Base-by-base conservation (phyloP, 2,888 invertebrate genomes). In the Drosophila leonis region DNA sequence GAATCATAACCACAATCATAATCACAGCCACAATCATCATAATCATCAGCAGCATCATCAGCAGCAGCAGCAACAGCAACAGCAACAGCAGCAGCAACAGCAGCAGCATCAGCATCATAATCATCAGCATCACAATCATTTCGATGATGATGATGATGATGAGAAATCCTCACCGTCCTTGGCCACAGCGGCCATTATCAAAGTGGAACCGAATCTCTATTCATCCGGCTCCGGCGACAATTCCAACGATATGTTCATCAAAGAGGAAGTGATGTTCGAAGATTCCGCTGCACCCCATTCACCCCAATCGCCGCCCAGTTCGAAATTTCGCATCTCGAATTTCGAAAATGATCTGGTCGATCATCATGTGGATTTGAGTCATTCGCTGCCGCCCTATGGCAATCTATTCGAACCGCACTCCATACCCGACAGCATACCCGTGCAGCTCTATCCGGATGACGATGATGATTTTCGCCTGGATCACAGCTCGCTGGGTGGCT, bases 231-330 rank as follows among this genome's bases (percentile, higher is more conserved):
- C 92, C 51, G 92, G 91, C 70, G 92, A 92, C 75, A 92, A 92
- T 75, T 92, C 92, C 74, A 92, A 92, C 80, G 92, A 92, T 70
- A 92, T 92, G 92, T 91, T 92, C 80, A 92, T 92, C 66, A 92
- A 92, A 65, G 92, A 92, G 78, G 92, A 92, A 72, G 91, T 92
- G 5, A 90, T 92, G 86, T 92, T 92, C 44, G 92, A 92, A 70
- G 92, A 92, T 65, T 91, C 92, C 39, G 90, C 90, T 2, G 92
- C 92, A 44, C 90, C 91, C 49, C 88, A 91, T 67, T 92, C 92
- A 51, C 92, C 92, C 49, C 92, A 92, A 78, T 92, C 92, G 69
- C 92, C 92, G 81, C 92, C 92, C 51, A 92, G 91, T 51, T 92
- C 92, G 13, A 93, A 92, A 66, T 92, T 90, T 82, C 92, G 92